Conservation (phyloP, 2,797 vertebrate genomes). For the Semotilus atromaculatus region DNA sequence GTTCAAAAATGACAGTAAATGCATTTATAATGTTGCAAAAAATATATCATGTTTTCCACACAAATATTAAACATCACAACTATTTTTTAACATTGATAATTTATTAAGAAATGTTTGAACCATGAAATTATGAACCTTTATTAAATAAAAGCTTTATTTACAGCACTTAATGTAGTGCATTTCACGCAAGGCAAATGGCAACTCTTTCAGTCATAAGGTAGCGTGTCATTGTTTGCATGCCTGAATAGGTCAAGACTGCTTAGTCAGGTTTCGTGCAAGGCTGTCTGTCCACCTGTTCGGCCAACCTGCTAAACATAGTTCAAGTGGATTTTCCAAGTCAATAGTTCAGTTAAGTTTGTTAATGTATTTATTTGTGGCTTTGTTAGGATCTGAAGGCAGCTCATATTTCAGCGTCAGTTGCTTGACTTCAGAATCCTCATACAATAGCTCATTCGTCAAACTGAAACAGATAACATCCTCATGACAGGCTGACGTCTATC, state of each 20-base stretch:
- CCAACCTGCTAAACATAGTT: constrained; percentile 42
- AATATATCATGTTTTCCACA: too few relatives aligned
- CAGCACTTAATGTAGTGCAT: constrained; percentile 58
- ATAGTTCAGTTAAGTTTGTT: constrained; percentile 4
- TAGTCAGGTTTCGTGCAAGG: constrained; percentile 15
- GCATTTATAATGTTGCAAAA: neutral
- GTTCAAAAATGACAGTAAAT: too few relatives aligned
- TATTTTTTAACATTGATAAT: neutral
- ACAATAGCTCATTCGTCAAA: constrained; percentile 47
- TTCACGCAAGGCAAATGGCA: constrained; percentile 36
- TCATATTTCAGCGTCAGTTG: constrained; percentile 19
- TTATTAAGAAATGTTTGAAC: neutral
- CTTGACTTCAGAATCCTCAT: constrained; percentile 24
- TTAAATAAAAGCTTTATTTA: too few relatives aligned
- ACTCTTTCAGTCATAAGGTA: constrained; percentile 20
- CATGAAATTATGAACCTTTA: neutral
- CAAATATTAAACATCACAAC: too few relatives aligned
- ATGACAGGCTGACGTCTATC: constrained; percentile 52
- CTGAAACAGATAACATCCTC: constrained; percentile 49
- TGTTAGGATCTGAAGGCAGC: neutral
- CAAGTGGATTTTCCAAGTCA: constrained; percentile 3
- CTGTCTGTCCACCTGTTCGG: constrained; percentile 32
- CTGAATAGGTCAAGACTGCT: constrained; percentile 16
- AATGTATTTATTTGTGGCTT: constrained; percentile 13
- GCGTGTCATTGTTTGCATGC: constrained; percentile 14